Percentiles rank a stretch among this genome's conserved stretches.
These are phyloP conservation scores for Molothrus ater DNA, from an alignment of 2,797 vertebrate genomes.

Conservation along the genomic window DNA sequence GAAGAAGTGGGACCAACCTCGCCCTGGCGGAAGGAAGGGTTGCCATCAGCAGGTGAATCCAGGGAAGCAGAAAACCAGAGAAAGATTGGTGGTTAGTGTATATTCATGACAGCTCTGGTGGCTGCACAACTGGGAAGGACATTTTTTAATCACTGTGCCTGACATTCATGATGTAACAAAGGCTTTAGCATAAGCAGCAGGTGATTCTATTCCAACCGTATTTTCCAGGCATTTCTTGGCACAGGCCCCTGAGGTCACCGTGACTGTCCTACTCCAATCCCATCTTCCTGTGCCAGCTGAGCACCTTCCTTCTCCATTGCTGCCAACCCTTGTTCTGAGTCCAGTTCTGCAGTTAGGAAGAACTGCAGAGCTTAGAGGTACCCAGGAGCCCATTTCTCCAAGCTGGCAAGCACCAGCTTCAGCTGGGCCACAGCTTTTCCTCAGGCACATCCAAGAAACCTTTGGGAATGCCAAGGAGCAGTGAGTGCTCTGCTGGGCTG, in stretches of 20 bases:
- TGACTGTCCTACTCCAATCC: neutral
- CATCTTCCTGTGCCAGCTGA: neutral
- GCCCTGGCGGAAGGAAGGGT: slow-evolving; percentile 84
- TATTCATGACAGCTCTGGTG: neutral
- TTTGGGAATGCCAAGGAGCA: neutral
- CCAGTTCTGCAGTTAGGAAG: neutral
- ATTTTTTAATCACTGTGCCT: neutral
- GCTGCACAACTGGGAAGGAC: neutral
- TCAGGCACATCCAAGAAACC: neutral
- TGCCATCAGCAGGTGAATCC: slow-evolving; percentile 82
- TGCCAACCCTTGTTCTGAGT: neutral
- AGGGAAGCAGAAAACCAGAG: slow-evolving; percentile 58
- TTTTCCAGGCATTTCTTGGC: neutral
- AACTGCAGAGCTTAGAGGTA: neutral
- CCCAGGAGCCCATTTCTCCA: neutral
- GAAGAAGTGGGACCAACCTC: slow-evolving; percentile 87
- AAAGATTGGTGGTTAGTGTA: neutral
- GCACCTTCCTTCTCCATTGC: neutral
- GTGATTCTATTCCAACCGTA: neutral
- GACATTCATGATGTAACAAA: neutral
- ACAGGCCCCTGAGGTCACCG: neutral
- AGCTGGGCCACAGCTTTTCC: neutral
- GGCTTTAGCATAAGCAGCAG: neutral
- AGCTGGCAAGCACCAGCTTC: neutral
- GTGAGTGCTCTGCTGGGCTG: neutral